A percentile compares a stretch with the other conserved stretches of the same genome.
phyloP scores from a whole-genome alignment of 2,888 invertebrate genomes.

The Drosophila conformis region DNA sequence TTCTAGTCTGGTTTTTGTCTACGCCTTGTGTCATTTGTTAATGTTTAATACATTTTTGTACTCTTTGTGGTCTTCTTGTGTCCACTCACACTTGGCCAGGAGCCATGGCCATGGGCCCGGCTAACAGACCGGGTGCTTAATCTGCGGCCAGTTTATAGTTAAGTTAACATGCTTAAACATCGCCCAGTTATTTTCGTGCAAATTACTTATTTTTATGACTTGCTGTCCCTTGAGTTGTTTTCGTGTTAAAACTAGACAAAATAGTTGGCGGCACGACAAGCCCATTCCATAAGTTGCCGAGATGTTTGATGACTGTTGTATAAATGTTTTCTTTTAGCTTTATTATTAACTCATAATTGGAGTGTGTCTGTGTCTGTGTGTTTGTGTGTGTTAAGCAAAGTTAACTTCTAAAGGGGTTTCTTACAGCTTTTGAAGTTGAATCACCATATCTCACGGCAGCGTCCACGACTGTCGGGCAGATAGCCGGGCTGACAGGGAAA shows the following conservation, averaged over 20 bases:
- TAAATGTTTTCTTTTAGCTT: constrained; percentile 19
- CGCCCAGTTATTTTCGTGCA: constrained; percentile 62
- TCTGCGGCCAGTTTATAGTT: constrained; percentile 8
- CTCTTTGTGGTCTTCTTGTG: constrained; percentile 36
- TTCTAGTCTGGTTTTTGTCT: constrained; percentile 45
- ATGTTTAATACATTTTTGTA: constrained; percentile 62
- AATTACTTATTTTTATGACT: constrained; percentile 65
- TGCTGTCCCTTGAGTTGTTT: constrained; percentile 34
- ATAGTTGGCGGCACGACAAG: constrained; percentile 57
- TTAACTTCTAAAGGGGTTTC: not conserved
- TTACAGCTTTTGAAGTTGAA: not conserved
- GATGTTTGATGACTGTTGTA: constrained; percentile 10
- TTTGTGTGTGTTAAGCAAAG: not conserved
- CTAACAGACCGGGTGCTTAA: constrained; percentile 5
- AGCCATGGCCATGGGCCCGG: constrained; percentile 33
- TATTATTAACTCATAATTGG: constrained; percentile 25
- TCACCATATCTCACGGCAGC: constrained; percentile 82
- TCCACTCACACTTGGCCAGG: constrained; percentile 20
- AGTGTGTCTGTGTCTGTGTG: not conserved
- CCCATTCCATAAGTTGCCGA: constrained; percentile 6
- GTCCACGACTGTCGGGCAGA: constrained; percentile 82
- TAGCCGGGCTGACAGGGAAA: constrained; percentile 83
- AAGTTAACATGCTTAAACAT: constrained; percentile 44
- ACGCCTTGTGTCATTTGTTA: constrained; percentile 63
- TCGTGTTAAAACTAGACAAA: constrained; percentile 59